Evolutionary conservation across 2,113 vertebrate species (phyloP).

Genomic region (Urocitellus parryii): DNA sequence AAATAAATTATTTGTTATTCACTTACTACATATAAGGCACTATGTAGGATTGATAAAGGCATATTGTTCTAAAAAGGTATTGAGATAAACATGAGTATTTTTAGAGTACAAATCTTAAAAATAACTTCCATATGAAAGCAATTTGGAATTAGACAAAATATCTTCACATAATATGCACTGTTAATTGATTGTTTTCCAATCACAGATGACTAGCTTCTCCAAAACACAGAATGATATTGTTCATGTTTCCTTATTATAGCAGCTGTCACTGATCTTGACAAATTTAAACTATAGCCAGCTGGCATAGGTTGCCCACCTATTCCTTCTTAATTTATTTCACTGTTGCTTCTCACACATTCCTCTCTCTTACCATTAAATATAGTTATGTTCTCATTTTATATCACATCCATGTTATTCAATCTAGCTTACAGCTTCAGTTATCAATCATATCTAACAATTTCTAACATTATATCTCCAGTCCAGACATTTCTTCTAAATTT

Average conservation of each 20-base stretch:
- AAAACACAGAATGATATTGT: not conserved
- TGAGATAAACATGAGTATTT: conserved; percentile 19
- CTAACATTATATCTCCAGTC: not conserved
- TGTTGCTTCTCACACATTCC: not conserved
- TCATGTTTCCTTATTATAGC: not conserved
- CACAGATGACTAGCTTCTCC: conserved; percentile 2
- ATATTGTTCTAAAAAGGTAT: not conserved
- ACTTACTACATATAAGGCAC: not conserved
- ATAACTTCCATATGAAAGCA: not conserved
- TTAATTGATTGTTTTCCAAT: conserved; percentile 29
- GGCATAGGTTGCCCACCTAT: not conserved
- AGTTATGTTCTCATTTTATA: not conserved
- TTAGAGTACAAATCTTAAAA: conserved; percentile 47
- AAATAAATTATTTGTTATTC: conserved; percentile 37
- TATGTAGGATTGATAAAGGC: not conserved
- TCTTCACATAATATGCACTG: not conserved
- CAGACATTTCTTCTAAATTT: conserved; percentile 24
- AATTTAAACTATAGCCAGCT: not conserved
- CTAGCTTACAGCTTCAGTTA: not conserved
- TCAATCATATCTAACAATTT: not conserved
- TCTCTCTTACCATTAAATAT: not conserved
- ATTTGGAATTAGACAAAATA: conserved; percentile 28
- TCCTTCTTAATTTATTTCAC: not conserved
- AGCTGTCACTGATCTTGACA: not conserved
- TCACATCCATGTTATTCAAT: not conserved